Evolutionary conservation across 2,113 vertebrate species (phyloP).

Genomic region (Corythoichthys haematopterus): DNA sequence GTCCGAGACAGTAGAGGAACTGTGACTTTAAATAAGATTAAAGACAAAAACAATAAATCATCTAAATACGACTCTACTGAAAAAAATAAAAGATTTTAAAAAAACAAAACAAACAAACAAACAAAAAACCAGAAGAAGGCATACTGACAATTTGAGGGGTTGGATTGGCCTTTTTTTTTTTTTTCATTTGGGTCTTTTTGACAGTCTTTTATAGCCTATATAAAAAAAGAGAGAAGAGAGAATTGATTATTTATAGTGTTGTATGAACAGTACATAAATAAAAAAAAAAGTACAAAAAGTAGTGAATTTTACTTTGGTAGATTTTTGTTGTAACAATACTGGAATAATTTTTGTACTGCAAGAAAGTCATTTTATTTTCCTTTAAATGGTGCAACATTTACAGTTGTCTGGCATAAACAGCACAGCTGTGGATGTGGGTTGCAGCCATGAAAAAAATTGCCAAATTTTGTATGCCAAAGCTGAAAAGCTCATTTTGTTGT

Average conservation of each 20-base stretch:
- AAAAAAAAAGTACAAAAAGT: no score
- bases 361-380: no score
- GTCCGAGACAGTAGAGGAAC: no score
- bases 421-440: not conserved
- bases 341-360: not conserved
- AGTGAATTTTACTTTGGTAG: not conserved
- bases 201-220: not conserved
- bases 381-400: not conserved
- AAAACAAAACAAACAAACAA: not conserved
- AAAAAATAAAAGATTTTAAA: not conserved
- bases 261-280: no score
- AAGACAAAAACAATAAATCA: no score
- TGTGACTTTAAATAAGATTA: no score
- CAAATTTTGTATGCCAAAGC: not conserved
- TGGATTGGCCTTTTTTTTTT: not conserved
- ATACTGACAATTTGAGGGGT: conserved; percentile 1
- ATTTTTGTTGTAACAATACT: not conserved
- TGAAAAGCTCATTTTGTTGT: not conserved
- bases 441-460: not conserved
- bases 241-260: no score
- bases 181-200: not conserved
- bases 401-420: not conserved
- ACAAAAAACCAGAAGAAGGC: not conserved
- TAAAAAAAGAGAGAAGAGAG: not conserved
- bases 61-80: no score